These are phyloP conservation scores for Cyanocitta stelleri DNA, from an alignment of 2,113 vertebrate species.

Conservation along the genomic window DNA sequence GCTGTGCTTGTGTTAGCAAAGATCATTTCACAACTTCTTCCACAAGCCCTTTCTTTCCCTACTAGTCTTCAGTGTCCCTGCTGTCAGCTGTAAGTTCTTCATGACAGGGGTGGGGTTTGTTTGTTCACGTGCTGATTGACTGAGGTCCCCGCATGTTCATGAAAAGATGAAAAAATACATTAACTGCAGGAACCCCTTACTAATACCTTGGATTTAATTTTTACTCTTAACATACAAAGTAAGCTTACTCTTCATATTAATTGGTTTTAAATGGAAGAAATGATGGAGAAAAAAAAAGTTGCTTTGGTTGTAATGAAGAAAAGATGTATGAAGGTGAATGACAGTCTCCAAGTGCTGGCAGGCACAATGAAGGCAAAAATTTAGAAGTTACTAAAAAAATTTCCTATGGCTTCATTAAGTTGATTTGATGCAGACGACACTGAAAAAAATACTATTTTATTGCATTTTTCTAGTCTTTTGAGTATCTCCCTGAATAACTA, in stretches of 20 bases:
- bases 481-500: neutral
- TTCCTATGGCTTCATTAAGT: neutral
- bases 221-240: neutral
- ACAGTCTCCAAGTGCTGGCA: neutral
- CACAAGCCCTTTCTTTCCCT: neutral
- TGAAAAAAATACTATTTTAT: neutral
- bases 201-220: neutral
- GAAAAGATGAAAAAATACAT: neutral
- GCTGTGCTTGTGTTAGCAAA: neutral
- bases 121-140: neutral
- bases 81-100: neutral
- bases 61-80: neutral
- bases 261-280: neutral
- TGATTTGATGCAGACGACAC: neutral
- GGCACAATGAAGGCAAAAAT: neutral
- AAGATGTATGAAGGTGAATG: neutral
- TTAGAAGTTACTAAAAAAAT: neutral
- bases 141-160: neutral
- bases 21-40: neutral
- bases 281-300: neutral
- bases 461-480: neutral
- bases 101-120: rapidly evolving
- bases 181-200: neutral
- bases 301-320: neutral
- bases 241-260: neutral